Base-by-base conservation (phyloP, 2,113 vertebrate species). In the Dicaeum eximium region DNA sequence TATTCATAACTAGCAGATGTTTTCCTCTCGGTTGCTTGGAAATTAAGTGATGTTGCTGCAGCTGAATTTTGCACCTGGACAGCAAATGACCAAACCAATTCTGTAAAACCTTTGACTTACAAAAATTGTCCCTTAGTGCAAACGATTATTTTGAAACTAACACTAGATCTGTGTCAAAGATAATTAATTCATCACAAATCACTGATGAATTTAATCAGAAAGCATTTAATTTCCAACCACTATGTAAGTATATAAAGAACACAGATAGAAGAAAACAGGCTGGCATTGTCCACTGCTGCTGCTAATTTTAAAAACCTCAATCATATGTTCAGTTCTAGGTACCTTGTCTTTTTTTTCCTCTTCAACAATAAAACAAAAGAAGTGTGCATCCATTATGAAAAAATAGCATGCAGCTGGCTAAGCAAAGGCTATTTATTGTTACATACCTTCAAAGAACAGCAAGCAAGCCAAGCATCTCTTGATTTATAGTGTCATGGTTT, bases 21-120 rank as follows among this genome's bases (percentile, higher is more conserved):
- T 97, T 95, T 64, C 44, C 40, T 96, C 67, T 89, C 86, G 33
- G 77, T 96, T 95, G 89, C 86, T 80, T 97, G 85, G 72, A 77
- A 97, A 97, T 97, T 98, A 96, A 88, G 84, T 37, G 25, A 92
- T 85, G 44, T 86, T 95, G 48, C 54, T 92, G 84, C 80, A 97
- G 88, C 88, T 97, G 95, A 96, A 87, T 92, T 97, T 94, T 92
- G 79, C 91, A 97, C 64, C 90, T 96, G 90, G 84, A 57, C 71
- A 53, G 40, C 57, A 94, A 78, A 95, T 93, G 92, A 95, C 88
- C 81, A 83, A 77, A 78, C 4, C 11, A 33, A 28, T 72, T 64
- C 51, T 56, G 25, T 74, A 73, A 94, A 82, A 79, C 57, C 45
- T 96, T 82, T 94, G 53, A 91, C 22, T 88, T 54, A 83, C 37